Percentiles rank a stretch among this genome's conserved stretches.
Conservation (phyloP, 2,888 invertebrate genomes). For the Melanostoma scalare region DNA sequence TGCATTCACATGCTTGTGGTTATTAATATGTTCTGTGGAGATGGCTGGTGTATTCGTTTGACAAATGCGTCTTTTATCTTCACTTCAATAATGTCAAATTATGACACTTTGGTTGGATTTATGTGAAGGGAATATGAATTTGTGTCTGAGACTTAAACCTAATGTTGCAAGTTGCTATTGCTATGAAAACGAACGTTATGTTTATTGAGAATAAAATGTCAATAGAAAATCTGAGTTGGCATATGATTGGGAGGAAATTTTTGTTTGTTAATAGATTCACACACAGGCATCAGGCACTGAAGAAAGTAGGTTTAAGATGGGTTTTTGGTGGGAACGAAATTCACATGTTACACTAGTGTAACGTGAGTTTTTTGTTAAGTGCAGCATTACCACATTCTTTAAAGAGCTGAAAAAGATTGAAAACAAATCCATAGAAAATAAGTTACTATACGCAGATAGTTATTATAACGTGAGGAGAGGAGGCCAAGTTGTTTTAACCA, state of each 20-base stretch:
- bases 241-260: conserved; percentile 41
- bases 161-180: conserved; percentile 16
- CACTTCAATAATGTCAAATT: conserved; percentile 66
- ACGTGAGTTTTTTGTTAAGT: conserved; percentile 26
- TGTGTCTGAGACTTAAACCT: conserved; percentile 2
- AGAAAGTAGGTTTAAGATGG: conserved; percentile 31
- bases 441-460: no score
- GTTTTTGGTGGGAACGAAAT: background rate
- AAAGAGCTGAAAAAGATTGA: no score
- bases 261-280: background rate
- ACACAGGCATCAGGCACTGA: background rate
- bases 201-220: conserved; percentile 18
- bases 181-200: background rate
- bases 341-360: background rate
- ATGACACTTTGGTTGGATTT: conserved; percentile 59
- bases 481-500: no score
- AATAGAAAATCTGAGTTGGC: conserved; percentile 40
- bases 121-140: conserved; percentile 65
- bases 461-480: no score
- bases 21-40: conserved; percentile 57
- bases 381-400: no score
- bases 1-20: conserved; percentile 44
- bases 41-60: conserved; percentile 36
- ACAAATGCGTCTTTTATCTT: conserved; percentile 66
- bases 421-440: no score